Conservation (phyloP, 2,888 invertebrate species). For the Eupithecia subumbrata region DNA sequence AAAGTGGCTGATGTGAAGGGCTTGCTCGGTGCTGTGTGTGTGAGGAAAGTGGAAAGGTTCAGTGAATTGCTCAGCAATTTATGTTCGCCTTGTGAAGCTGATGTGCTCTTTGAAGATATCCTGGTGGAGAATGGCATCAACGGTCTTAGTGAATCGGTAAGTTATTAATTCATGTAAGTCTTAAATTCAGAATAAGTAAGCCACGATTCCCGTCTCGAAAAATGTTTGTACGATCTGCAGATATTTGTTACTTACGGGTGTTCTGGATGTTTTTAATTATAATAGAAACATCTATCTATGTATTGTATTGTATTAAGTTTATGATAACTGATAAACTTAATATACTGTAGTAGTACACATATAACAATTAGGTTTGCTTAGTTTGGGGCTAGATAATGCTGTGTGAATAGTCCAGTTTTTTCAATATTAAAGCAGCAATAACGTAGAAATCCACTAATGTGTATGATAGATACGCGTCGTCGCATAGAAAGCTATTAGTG, state of each 20-base stretch:
- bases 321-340: no score
- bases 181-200: background rate
- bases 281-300: no score
- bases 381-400: no score
- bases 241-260: no score
- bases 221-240: no score
- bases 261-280: no score
- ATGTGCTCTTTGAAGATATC: conserved; percentile 77
- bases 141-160: conserved; percentile 65
- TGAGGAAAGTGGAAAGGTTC: conserved; percentile 80
- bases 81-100: conserved; percentile 79
- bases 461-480: background rate
- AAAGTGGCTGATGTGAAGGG: conserved; percentile 70
- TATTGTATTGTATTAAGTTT: no score
- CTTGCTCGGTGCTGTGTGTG: conserved; percentile 78
- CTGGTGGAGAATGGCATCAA: conserved; percentile 75
- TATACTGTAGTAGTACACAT: no score
- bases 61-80: conserved; percentile 82
- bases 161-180: conserved; percentile 40
- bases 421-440: background rate
- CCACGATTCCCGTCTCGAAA: background rate
- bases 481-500: background rate
- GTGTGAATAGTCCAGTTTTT: no score
- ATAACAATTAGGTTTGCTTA: no score
- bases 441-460: background rate